These are phyloP conservation scores for Trichomalopsis sarcophagae DNA, from an alignment of 1,140 invertebrate genomes.

Conservation along the genomic window DNA sequence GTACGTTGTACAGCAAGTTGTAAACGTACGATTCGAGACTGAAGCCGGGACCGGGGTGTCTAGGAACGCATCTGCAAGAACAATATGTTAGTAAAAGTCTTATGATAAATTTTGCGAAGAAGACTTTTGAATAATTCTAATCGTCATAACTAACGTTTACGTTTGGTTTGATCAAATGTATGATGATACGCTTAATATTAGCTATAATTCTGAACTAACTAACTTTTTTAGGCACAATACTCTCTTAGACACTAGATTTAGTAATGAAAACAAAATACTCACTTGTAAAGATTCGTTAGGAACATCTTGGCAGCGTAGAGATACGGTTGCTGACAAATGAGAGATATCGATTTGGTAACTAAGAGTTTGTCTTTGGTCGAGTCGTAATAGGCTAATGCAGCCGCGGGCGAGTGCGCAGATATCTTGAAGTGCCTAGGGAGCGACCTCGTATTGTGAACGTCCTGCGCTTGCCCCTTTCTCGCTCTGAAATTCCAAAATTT, in stretches of 20 bases:
- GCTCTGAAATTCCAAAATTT: slow-evolving; percentile 71
- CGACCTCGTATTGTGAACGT: slow-evolving; percentile 83
- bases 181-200: no score
- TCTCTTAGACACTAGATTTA: no score
- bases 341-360: slow-evolving; percentile 95
- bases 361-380: slow-evolving; percentile 93
- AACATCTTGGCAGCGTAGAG: slow-evolving; percentile 90
- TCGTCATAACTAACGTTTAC: no score
- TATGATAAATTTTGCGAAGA: no score
- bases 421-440: slow-evolving; percentile 92
- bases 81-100: neutral
- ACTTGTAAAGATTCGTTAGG: slow-evolving; percentile 91
- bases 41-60: slow-evolving; percentile 81
- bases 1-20: slow-evolving; percentile 95
- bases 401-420: slow-evolving; percentile 82
- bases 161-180: no score
- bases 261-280: slow-evolving; percentile 59
- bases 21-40: slow-evolving; percentile 96
- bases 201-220: no score
- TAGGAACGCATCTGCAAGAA: slow-evolving; percentile 81
- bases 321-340: slow-evolving; percentile 93
- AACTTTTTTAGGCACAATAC: no score
- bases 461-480: slow-evolving; percentile 76
- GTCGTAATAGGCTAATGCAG: slow-evolving; percentile 92
- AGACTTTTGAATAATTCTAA: no score